Percentiles rank a stretch among this genome's conserved stretches.
These are phyloP conservation scores for Eupsilia transversa DNA, from an alignment of 2,888 invertebrate species.

Conservation along the genomic window DNA sequence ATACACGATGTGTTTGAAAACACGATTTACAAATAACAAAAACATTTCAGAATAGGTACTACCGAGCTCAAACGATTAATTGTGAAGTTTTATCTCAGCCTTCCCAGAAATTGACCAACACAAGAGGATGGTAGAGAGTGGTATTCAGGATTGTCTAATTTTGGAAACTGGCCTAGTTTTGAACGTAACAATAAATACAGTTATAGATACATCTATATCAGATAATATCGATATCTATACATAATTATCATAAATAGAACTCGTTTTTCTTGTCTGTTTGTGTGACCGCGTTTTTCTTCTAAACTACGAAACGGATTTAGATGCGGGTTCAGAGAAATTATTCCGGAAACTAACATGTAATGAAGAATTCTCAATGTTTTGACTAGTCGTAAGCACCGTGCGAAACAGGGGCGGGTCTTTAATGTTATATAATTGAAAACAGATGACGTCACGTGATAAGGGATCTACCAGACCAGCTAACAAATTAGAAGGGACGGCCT, in stretches of 20 bases:
- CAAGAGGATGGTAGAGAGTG: too few species aligned
- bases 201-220: slow-evolving; percentile 8
- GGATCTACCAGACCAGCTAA: slow-evolving; percentile 75
- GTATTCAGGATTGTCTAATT: slow-evolving; percentile 8
- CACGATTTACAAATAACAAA: background rate
- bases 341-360: background rate
- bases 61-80: background rate
- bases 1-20: too few species aligned
- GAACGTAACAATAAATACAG: background rate
- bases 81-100: background rate
- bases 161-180: slow-evolving; percentile 15
- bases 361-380: background rate
- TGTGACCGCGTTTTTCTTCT: background rate
- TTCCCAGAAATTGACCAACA: background rate
- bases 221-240: background rate
- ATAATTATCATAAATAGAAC: too few species aligned
- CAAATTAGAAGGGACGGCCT: slow-evolving; percentile 80
- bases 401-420: background rate
- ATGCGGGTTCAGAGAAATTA: background rate
- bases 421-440: slow-evolving; percentile 56
- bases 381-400: background rate
- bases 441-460: slow-evolving; percentile 76
- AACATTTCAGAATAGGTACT: background rate
- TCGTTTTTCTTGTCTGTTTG: background rate
- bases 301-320: background rate